These are phyloP conservation scores for Nyctibius grandis DNA, from an alignment of 2,797 vertebrate genomes.

Conservation along the genomic window DNA sequence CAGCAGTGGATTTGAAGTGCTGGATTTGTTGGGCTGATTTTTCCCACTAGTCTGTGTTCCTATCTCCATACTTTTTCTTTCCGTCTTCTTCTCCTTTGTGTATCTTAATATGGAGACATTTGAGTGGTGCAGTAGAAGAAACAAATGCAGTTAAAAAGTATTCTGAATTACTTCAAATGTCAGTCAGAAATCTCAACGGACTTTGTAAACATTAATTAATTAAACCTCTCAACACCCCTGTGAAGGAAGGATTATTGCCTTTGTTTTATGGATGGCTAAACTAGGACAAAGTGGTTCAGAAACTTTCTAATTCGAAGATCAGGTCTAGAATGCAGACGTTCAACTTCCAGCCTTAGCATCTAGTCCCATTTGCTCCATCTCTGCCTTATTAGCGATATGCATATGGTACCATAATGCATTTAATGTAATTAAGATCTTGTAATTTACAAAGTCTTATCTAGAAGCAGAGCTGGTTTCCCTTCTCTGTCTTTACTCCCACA, in stretches of 20 bases:
- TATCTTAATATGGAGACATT: background rate
- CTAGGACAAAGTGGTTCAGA: conserved; percentile 27
- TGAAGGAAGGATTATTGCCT: conserved; percentile 49
- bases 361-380: conserved; percentile 2
- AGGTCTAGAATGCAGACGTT: background rate
- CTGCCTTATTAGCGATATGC: conserved; percentile 19
- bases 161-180: conserved; percentile 32
- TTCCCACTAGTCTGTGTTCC: background rate
- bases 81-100: background rate
- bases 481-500: conserved; percentile 21
- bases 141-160: conserved; percentile 10
- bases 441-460: conserved; percentile 37
- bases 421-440: conserved; percentile 48
- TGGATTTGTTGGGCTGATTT: background rate
- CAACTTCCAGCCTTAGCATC: background rate
- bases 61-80: background rate
- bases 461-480: conserved; percentile 3
- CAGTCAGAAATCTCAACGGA: conserved; percentile 39
- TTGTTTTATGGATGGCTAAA: conserved; percentile 45
- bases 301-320: background rate
- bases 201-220: conserved; percentile 60
- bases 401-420: conserved; percentile 28
- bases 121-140: background rate
- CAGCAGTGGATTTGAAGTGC: background rate
- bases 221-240: conserved; percentile 35